Evolutionary conservation across 2,888 invertebrate genomes (phyloP), one percentile per base, ranked within the genome.

Genomic region (Cantharis nigra): DNA sequence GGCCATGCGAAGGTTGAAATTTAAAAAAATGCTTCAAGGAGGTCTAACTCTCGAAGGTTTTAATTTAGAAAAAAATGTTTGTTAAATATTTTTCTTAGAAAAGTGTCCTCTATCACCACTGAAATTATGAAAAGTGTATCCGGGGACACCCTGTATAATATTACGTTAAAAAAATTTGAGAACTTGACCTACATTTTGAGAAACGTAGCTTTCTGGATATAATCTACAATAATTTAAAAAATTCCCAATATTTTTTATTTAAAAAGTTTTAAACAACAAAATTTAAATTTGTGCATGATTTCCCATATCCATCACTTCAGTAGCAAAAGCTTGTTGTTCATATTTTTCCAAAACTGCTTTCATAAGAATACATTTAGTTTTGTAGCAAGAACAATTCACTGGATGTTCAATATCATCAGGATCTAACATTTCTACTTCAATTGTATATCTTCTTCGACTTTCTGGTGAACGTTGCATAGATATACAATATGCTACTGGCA

Each of bases 301-400:
- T 7, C 7, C 2, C 7, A 2, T 4, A 49, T 33, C 33, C n/a
- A 33, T 49, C n/a, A 33, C 13, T 18, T 65, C 65, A 4, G 71
- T 64, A 9, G 77, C 65, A 67, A 23, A n/a, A 74, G 28, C 63
- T 65, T 74, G 33, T 26, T 82, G 81, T 79, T 88, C 87, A 78
- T 91, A 90, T 82, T 91, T 89, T 33, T 90, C 87, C 83, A 94
- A 89, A 84, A 92, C 91, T 26, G 91, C 90, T 82, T 92, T 93
- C 5, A 93, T 91, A 13, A 96, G 89, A 83, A 95, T 94, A 85
- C 96, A 96, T 85, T 93, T 95, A 0, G 95, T 94, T 90, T 93
- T 90, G 84, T 93, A 90, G 86, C 97, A 96, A 11, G 90, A 85
- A 84, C 96, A 97, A 10, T 95, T 96, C 26, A 94, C 88, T 0